Conservation (phyloP, 2,113 vertebrate species). For the Colius striatus region DNA sequence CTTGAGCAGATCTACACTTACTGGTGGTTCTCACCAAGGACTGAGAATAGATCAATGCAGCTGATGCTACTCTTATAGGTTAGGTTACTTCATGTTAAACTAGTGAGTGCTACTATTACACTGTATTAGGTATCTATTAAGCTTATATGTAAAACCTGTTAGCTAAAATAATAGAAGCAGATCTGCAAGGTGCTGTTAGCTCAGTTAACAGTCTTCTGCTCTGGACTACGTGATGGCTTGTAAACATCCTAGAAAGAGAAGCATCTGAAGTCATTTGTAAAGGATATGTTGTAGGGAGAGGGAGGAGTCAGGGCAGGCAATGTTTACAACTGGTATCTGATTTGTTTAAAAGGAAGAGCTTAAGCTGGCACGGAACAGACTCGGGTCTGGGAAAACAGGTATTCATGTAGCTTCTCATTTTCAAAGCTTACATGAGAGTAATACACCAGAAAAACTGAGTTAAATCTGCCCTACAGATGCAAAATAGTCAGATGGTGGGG, state of each 20-base stretch:
- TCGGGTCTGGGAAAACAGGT: neutral
- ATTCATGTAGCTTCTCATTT: neutral
- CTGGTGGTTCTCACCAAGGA: neutral
- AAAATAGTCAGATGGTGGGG: constrained; percentile 17
- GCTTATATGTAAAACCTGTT: neutral
- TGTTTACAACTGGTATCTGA: neutral
- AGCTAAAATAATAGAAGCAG: neutral
- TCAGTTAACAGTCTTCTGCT: neutral
- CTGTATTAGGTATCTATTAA: neutral
- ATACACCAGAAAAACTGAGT: neutral
- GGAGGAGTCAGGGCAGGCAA: neutral
- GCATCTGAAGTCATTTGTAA: neutral
- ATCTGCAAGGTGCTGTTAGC: neutral
- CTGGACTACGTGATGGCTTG: neutral
- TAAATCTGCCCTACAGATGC: neutral
- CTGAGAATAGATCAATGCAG: neutral
- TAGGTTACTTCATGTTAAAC: neutral
- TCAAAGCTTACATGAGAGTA: neutral
- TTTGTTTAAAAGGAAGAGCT: neutral
- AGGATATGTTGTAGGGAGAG: neutral
- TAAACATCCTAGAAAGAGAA: neutral
- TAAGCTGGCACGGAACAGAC: neutral
- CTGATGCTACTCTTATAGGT: neutral
- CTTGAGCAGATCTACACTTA: neutral
- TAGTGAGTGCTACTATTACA: neutral